A percentile compares a stretch with the other conserved stretches of the same genome.
These are phyloP conservation scores for Gadus chalcogrammus DNA, from an alignment of 2,113 vertebrate species.

Conservation along the genomic window DNA sequence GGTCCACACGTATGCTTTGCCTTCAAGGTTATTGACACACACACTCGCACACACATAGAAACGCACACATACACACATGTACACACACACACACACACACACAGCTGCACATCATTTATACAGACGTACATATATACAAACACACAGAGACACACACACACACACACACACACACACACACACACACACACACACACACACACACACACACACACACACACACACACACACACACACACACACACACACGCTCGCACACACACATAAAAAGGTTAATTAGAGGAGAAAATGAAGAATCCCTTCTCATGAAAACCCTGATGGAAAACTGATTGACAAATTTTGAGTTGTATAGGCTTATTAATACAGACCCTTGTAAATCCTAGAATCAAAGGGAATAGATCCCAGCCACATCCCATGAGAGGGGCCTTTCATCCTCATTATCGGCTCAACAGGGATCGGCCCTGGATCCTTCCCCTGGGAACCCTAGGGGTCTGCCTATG, in stretches of 20 bases:
- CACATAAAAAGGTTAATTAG: not conserved
- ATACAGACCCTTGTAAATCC: no score
- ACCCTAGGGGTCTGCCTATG: no score
- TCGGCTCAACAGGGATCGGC: no score
- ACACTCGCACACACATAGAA: not conserved
- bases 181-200: not conserved
- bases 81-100: not conserved
- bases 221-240: not conserved
- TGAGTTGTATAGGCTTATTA: no score
- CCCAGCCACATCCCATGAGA: no score
- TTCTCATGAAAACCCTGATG: no score
- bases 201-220: not conserved
- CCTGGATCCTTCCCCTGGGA: no score
- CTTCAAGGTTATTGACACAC: conserved; percentile 27
- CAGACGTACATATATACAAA: not conserved
- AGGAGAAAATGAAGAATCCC: no score
- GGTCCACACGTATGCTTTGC: conserved; percentile 52
- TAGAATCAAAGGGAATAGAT: no score
- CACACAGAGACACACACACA: not conserved
- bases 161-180: not conserved
- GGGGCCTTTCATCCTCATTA: no score
- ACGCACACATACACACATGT: not conserved
- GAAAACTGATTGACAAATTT: no score
- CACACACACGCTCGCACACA: not conserved
- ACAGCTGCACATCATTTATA: not conserved